These are phyloP conservation scores for Campaea margaritaria DNA, from an alignment of 2,888 invertebrate genomes.

Conservation along the genomic window DNA sequence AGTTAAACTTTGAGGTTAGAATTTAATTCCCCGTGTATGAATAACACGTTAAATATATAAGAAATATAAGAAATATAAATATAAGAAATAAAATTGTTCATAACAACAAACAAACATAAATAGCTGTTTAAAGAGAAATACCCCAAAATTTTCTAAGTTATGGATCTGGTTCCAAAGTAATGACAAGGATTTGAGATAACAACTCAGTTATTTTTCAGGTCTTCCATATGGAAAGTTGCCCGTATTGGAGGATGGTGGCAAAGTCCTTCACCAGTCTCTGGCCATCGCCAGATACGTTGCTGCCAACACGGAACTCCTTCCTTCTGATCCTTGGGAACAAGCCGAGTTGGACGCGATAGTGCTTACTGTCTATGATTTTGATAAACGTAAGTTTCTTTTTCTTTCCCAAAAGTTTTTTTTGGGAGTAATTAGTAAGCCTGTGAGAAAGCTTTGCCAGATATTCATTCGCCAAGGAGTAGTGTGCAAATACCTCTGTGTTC, in stretches of 20 bases:
- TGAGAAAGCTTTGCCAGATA: not conserved
- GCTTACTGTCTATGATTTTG: constrained; percentile 77
- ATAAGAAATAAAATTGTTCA: too few relatives aligned
- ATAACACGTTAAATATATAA: too few relatives aligned
- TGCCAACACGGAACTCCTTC: constrained; percentile 73
- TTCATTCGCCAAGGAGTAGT: too few relatives aligned
- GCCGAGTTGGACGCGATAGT: constrained; percentile 76
- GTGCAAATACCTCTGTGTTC: too few relatives aligned
- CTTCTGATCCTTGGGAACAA: constrained; percentile 76
- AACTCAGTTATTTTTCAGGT: constrained; percentile 25
- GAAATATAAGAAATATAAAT: too few relatives aligned
- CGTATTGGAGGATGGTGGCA: constrained; percentile 63
- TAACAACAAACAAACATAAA: too few relatives aligned
- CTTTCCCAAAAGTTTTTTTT: not conserved
- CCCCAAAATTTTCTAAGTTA: too few relatives aligned
- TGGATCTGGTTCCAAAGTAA: too few relatives aligned
- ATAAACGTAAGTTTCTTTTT: constrained; percentile 65
- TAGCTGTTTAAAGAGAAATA: too few relatives aligned
- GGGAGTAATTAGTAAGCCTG: too few relatives aligned
- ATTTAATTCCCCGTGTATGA: too few relatives aligned
- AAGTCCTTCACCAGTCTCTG: constrained; percentile 63
- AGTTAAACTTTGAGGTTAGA: constrained; percentile 36
- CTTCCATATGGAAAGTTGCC: constrained; percentile 54
- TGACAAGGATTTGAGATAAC: too few relatives aligned
- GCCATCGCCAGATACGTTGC: constrained; percentile 84